A percentile compares a stretch with the other conserved stretches of the same genome.
These are phyloP conservation scores for Patella caerulea DNA, from an alignment of 2,888 invertebrate genomes.

Conservation along the genomic window DNA sequence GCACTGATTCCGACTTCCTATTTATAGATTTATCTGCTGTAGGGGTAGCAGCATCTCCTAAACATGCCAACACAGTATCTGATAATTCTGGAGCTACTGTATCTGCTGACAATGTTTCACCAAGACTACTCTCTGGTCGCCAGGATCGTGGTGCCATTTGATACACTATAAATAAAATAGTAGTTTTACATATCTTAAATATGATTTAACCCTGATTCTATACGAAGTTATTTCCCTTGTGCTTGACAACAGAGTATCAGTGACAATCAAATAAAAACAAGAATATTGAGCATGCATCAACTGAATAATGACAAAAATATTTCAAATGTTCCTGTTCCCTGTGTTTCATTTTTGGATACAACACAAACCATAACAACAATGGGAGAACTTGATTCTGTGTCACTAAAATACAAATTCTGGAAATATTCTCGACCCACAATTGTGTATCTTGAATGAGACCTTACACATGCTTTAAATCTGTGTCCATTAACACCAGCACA, in stretches of 20 bases:
- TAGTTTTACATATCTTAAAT: background rate
- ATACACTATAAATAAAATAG: conserved; percentile 56
- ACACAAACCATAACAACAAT: too few species aligned
- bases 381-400: too few species aligned
- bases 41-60: too few species aligned
- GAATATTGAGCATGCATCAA: background rate
- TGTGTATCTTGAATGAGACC: too few species aligned
- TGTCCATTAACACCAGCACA: too few species aligned
- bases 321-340: too few species aligned
- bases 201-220: background rate
- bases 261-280: background rate
- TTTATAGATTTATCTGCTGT: background rate
- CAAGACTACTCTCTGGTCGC: conserved; percentile 65
- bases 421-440: too few species aligned
- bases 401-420: too few species aligned
- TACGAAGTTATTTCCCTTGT: background rate
- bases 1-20: conserved; percentile 8
- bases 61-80: background rate
- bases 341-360: too few species aligned
- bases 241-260: background rate
- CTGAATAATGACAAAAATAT: too few species aligned
- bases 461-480: too few species aligned
- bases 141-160: conserved; percentile 67
- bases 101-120: conserved; percentile 29
- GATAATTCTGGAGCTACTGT: conserved; percentile 14